phyloP scores from a whole-genome alignment of 2,113 vertebrate species.

The Apteryx mantelli region DNA sequence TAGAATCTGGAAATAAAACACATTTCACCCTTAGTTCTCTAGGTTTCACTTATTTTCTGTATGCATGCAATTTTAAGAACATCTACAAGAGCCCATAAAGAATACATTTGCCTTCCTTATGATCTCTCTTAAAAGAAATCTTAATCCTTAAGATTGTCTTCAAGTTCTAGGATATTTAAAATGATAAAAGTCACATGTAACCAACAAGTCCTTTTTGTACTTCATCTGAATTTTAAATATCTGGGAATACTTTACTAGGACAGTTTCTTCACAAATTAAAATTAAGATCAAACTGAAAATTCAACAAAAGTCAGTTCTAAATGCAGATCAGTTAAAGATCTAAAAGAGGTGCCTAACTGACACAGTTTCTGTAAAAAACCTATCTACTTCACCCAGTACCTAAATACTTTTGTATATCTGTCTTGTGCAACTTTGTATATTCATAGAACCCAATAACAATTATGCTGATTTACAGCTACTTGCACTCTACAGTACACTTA shows the following conservation, averaged over 20 bases:
- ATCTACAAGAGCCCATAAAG: not conserved
- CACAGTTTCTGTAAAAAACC: not conserved
- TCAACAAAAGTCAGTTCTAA: not conserved
- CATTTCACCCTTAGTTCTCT: not conserved
- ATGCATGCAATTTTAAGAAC: not conserved
- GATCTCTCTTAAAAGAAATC: not conserved
- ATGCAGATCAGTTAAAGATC: not conserved
- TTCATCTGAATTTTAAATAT: not conserved
- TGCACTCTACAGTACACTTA: not conserved
- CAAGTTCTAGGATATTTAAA: not conserved
- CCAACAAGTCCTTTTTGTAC: not conserved
- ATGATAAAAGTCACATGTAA: not conserved
- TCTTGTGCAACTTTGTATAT: not conserved
- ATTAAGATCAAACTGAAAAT: not conserved
- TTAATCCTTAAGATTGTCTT: not conserved
- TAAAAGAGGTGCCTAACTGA: not conserved
- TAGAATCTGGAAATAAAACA: not conserved
- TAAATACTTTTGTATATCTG: not conserved
- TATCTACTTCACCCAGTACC: not conserved
- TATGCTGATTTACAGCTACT: not conserved
- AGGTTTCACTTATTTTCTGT: not conserved
- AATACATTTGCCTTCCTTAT: not conserved
- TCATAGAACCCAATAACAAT: not conserved
- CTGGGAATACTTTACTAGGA: not conserved
- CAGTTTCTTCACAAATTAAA: not conserved